Conservation (phyloP, 2,888 invertebrate genomes). For the Trichogramma dendrolimi region DNA sequence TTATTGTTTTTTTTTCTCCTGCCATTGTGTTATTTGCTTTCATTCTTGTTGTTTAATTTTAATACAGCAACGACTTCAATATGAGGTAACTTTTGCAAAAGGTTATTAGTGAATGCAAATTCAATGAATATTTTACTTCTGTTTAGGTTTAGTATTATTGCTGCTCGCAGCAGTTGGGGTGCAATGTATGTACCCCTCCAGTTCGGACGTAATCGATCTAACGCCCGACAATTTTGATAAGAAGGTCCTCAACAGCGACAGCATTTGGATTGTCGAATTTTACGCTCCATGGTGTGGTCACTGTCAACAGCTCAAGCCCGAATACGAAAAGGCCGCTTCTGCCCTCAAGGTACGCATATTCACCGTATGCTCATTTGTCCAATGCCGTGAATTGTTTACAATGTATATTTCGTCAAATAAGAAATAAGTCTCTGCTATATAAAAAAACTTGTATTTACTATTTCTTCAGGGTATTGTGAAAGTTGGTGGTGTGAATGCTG, state of each 20-base stretch:
- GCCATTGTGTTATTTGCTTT: too few species aligned
- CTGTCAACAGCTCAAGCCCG: slow-evolving; percentile 84
- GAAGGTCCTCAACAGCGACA: slow-evolving; percentile 76
- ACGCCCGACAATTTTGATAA: slow-evolving; percentile 84
- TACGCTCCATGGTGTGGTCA: slow-evolving; percentile 96
- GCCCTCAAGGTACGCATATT: slow-evolving; percentile 73
- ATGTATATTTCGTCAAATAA: neutral
- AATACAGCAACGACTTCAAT: too few species aligned
- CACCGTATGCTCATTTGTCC: neutral
- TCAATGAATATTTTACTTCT: neutral
- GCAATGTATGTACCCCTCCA: slow-evolving; percentile 63
- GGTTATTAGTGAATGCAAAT: neutral
- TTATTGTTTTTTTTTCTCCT: too few species aligned
- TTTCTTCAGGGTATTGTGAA: slow-evolving; percentile 75
- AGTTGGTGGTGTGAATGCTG: slow-evolving; percentile 91
- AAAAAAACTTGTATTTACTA: neutral
- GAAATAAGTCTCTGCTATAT: neutral
- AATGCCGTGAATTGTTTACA: neutral
- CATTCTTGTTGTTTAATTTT: too few species aligned
- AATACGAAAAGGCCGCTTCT: slow-evolving; percentile 88
- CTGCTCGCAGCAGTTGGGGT: slow-evolving; percentile 34
- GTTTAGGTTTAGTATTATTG: slow-evolving; percentile 14
- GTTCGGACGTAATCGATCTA: slow-evolving; percentile 77
- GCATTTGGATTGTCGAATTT: slow-evolving; percentile 93
- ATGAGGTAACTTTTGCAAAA: neutral